phyloP scores from a whole-genome alignment of 2,888 invertebrate genomes.

The Pinctada fucata region DNA sequence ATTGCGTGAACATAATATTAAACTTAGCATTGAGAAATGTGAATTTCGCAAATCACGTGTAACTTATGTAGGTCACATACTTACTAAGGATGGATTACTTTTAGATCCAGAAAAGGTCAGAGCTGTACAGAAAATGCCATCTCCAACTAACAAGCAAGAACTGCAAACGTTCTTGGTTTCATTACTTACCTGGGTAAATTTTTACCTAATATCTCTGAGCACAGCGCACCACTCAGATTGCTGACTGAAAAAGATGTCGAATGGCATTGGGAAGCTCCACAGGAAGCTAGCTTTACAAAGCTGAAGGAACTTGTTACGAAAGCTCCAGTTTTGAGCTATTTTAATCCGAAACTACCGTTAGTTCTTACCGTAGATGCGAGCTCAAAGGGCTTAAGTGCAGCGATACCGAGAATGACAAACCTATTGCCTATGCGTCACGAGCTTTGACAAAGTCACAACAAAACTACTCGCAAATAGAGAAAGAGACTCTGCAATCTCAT shows the following conservation, averaged over 20 bases:
- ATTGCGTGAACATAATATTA: conserved; percentile 32
- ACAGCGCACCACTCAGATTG: conserved; percentile 33
- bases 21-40: conserved; percentile 40
- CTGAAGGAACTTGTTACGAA: conserved; percentile 39
- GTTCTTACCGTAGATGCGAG: conserved; percentile 49
- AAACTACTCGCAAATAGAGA: conserved; percentile 48
- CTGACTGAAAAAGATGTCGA: conserved; percentile 17
- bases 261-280: conserved; percentile 9
- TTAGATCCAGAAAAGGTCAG: conserved; percentile 38
- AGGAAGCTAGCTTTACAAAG: conserved; percentile 17
- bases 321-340: conserved; percentile 47
- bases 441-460: conserved; percentile 42
- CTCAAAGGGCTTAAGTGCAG: conserved; percentile 52
- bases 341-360: conserved; percentile 28
- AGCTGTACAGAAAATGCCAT: conserved; percentile 11
- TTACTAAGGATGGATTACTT: conserved; percentile 35
- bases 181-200: conserved; percentile 41
- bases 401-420: conserved; percentile 34
- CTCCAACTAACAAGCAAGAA: conserved; percentile 3
- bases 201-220: conserved; percentile 35
- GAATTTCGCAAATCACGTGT: conserved; percentile 34
- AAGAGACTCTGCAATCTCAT: conserved; percentile 45
- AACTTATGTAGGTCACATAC: conserved; percentile 43
- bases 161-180: conserved; percentile 37
- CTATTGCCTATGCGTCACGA: conserved; percentile 44